Conservation (phyloP, 2,888 invertebrate species). For the Neria commutata region DNA sequence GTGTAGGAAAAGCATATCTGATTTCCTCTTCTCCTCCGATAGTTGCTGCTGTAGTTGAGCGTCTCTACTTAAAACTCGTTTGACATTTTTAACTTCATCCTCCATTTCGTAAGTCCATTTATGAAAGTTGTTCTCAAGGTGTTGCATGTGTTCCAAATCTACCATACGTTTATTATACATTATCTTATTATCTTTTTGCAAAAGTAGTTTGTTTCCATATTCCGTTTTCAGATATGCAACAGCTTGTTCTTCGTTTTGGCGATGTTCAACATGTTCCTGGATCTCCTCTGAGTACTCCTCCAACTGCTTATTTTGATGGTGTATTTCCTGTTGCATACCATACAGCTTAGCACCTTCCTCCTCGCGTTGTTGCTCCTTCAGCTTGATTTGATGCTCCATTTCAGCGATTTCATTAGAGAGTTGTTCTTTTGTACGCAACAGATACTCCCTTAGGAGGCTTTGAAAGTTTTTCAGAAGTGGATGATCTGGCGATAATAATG, state of each 20-base stretch:
- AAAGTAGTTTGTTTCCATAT: slow-evolving; percentile 50
- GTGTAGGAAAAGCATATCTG: slow-evolving; percentile 72
- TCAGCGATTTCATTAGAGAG: slow-evolving; percentile 72
- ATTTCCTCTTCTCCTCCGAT: slow-evolving; percentile 56
- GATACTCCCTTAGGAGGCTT: slow-evolving; percentile 70
- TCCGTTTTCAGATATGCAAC: slow-evolving; percentile 54
- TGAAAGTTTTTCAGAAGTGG: slow-evolving; percentile 78
- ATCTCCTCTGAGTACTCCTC: slow-evolving; percentile 62
- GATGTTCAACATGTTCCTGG: slow-evolving; percentile 51
- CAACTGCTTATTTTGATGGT: slow-evolving; percentile 62
- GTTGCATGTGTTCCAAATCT: slow-evolving; percentile 54
- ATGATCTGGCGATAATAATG: slow-evolving; percentile 70
- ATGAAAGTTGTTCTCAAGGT: slow-evolving; percentile 52
- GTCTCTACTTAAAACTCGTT: slow-evolving; percentile 58
- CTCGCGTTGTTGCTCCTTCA: slow-evolving; percentile 54
- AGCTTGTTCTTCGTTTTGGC: slow-evolving; percentile 56
- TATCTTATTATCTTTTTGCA: slow-evolving; percentile 47
- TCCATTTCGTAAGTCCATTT: slow-evolving; percentile 59
- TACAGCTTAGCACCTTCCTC: slow-evolving; percentile 63
- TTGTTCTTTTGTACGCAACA: slow-evolving; percentile 69
- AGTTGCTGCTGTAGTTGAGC: slow-evolving; percentile 57
- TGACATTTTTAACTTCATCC: slow-evolving; percentile 56
- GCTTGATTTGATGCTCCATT: slow-evolving; percentile 64
- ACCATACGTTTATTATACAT: slow-evolving; percentile 49
- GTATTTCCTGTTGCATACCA: slow-evolving; percentile 63